A percentile compares a stretch with the other conserved stretches of the same genome.
phyloP scores from a whole-genome alignment of 2,888 invertebrate genomes.

The Rapana venosa region DNA sequence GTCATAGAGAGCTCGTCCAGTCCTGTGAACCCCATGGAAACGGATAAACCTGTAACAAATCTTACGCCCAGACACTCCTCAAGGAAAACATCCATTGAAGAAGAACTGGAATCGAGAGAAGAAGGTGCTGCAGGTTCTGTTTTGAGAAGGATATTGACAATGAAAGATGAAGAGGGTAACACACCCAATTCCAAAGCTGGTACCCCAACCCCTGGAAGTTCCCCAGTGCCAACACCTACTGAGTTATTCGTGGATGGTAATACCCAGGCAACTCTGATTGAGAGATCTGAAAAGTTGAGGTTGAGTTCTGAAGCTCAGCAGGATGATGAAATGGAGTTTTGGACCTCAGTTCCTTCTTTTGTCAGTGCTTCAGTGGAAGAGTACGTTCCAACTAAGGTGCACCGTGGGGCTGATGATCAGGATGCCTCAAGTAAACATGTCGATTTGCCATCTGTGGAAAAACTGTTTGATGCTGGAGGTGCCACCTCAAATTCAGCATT shows the following conservation, averaged over 20 bases:
- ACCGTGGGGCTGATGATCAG: conserved; percentile 57
- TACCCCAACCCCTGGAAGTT: conserved; percentile 50
- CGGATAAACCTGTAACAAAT: conserved; percentile 7
- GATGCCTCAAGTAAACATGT: conserved; percentile 58
- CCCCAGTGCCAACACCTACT: conserved; percentile 42
- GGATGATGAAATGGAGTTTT: conserved; percentile 38
- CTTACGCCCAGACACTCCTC: conserved; percentile 17
- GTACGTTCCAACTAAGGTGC: conserved; percentile 60
- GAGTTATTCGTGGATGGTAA: conserved; percentile 55
- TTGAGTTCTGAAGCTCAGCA: conserved; percentile 57
- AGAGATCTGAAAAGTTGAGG: conserved; percentile 62
- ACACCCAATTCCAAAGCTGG: conserved; percentile 43
- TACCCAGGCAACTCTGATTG: conserved; percentile 66
- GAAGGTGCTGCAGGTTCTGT: conserved; percentile 46
- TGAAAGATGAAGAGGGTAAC: conserved; percentile 48
- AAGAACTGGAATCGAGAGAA: conserved; percentile 13
- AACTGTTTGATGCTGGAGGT: conserved; percentile 62
- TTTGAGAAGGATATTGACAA: conserved; percentile 50
- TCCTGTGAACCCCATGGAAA: conserved; percentile 9
- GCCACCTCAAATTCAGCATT: conserved; percentile 63
- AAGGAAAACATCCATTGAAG: conserved; percentile 37
- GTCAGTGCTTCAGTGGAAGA: conserved; percentile 47
- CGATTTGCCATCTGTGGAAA: conserved; percentile 57
- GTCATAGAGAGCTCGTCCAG: not conserved
- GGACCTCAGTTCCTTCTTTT: conserved; percentile 21